Evolutionary conservation across 23 tunicate genomes (phyloP).

Genomic region (Clavelina lepadiformis): DNA sequence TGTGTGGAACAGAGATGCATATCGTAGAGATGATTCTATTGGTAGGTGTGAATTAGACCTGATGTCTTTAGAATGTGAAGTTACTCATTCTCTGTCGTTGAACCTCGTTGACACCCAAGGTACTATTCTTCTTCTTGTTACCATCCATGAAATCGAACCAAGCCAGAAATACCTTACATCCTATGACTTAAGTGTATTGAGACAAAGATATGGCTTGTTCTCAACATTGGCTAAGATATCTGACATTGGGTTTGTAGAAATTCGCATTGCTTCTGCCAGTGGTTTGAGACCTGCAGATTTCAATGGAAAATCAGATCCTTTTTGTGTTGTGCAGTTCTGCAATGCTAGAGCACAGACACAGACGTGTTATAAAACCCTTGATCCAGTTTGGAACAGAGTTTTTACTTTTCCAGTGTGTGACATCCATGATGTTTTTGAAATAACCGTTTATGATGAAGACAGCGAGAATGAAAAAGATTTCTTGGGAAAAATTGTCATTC

Average conservation of each 20-base stretch:
- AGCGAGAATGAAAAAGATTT: constrained; percentile 45
- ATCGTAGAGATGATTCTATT: constrained; percentile 73
- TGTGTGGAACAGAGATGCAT: constrained; percentile 84
- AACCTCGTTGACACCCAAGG: constrained; percentile 69
- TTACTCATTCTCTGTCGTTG: constrained; percentile 50
- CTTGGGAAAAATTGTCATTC: constrained; percentile 64
- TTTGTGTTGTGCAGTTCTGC: constrained; percentile 84
- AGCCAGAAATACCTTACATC: constrained; percentile 13
- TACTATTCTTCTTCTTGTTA: constrained; percentile 41
- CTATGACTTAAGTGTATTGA: constrained; percentile 40
- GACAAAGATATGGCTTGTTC: constrained; percentile 24
- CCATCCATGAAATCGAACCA: constrained; percentile 43
- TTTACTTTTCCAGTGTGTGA: constrained; percentile 76
- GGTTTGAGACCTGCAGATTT: constrained; percentile 70
- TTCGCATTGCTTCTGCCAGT: constrained; percentile 51
- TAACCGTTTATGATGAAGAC: constrained; percentile 67
- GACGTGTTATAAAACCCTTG: constrained; percentile 83
- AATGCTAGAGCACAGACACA: constrained; percentile 84
- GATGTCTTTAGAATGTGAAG: constrained; percentile 61
- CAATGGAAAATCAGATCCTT: constrained; percentile 91
- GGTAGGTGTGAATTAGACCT: constrained; percentile 81
- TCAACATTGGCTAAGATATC: constrained; percentile 39
- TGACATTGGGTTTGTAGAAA: constrained; percentile 79
- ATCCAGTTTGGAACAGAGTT: constrained; percentile 95
- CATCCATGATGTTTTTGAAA: constrained; percentile 74